Base-by-base conservation (phyloP, 2,888 invertebrate species). In the Mimas tiliae region DNA sequence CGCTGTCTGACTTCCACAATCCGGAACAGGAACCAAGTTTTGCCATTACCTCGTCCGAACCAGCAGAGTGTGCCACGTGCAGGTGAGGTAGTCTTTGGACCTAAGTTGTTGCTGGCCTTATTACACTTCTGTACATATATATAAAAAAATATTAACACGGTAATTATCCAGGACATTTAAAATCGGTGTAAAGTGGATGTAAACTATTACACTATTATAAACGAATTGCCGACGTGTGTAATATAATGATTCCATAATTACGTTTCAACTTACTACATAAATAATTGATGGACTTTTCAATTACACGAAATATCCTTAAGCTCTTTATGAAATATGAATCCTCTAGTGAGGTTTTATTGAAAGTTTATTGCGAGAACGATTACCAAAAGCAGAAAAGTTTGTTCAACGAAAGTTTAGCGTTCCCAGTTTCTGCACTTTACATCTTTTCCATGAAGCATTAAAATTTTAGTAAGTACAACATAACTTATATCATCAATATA, bases 381-480 rank as follows among this genome's bases (percentile, higher is more conserved):
- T 55, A 34, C 58, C 12, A 38, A 42, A 42, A 58, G 38, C 58
- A 38, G 16, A 16, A 19, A 58, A 58, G 55, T 55, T 55, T 55
- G 19, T 11, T 3, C 42, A 19, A 58, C 11, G 8, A 58, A 58
- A 58, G 38, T 58, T 58, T 9, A 1, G 6, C 16, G 38, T n/a
- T 38, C 19, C 4, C 6, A 6, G 58, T 58, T 12, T 16, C 33
- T 14, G 14, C 38, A 11, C 16, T 42, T 58, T 38, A 42, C 58
- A 6, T 34, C 33, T 38, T 38, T 42, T 42, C 11, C 11, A 19
- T 38, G 58, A 16, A 21, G 38, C 16, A 19, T 42, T 42, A 3
- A 42, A 38, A 42, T 58, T 42, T 0, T 34, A 38, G 4, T 19
- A 19, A 50, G 9, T 16, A 48, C 6, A 14, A n/a, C n/a, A n/a